These are phyloP conservation scores for Ailuropoda melanoleuca DNA, from an alignment of 2,113 vertebrate genomes.

Conservation along the genomic window DNA sequence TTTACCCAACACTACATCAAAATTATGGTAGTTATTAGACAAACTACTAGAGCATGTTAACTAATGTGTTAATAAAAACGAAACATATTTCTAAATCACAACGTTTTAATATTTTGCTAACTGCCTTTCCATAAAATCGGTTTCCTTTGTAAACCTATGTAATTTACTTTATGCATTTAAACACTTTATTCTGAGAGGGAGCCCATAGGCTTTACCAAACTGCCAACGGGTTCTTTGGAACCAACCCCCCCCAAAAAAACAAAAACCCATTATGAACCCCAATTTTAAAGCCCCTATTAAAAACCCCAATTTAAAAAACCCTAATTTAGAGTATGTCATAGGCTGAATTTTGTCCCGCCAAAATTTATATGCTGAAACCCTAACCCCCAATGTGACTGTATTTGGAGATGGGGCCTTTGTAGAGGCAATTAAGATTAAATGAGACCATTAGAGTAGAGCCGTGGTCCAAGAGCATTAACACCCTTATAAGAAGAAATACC, in stretches of 20 bases:
- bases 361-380: background rate
- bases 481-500: background rate
- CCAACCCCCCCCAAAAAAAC: background rate
- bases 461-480: background rate
- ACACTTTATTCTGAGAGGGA: background rate
- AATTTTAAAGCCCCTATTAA: background rate
- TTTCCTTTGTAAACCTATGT: slow-evolving; percentile 29
- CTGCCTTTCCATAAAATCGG: slow-evolving; percentile 18
- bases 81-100: slow-evolving; percentile 26
- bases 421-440: background rate
- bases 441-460: background rate
- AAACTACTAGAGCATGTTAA: background rate
- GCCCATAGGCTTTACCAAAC: background rate
- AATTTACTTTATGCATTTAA: background rate
- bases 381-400: background rate
- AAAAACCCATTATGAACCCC: background rate
- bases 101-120: slow-evolving; percentile 49
- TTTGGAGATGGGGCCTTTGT: background rate
- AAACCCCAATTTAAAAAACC: background rate
- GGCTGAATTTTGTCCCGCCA: background rate
- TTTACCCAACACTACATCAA: slow-evolving; percentile 10
- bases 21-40: slow-evolving; percentile 20
- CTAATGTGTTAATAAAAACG: slow-evolving; percentile 38
- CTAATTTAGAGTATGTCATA: background rate
- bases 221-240: background rate